Conservation (phyloP, 2,797 vertebrate genomes). For the Selene dorsalis region DNA sequence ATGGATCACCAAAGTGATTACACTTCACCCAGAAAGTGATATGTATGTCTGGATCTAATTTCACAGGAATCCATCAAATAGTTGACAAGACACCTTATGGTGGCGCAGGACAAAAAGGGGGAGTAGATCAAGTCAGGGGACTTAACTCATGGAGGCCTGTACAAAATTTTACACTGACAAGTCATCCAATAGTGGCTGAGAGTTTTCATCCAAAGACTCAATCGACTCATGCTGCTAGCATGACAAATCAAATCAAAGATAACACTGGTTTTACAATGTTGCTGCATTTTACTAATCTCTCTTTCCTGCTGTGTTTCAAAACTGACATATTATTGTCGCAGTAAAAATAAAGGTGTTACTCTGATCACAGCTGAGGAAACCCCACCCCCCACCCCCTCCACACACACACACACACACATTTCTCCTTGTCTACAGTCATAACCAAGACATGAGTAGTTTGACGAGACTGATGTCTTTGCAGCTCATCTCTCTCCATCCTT, state of each 20-base stretch:
- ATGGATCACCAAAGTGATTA: neutral
- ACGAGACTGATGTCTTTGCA: conserved; percentile 52
- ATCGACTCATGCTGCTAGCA: neutral
- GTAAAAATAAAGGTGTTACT: conserved; percentile 32
- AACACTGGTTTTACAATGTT: conserved; percentile 1
- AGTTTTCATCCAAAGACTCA: neutral
- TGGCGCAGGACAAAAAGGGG: neutral
- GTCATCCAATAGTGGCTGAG: neutral
- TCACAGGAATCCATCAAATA: neutral
- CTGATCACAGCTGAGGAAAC: conserved; percentile 12
- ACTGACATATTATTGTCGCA: neutral
- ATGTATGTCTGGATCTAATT: neutral
- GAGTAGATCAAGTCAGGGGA: too few species aligned
- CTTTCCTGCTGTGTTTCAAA: neutral
- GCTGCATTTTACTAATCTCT: conserved; percentile 2
- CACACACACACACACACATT: conserved; percentile 14
- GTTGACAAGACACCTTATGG: neutral
- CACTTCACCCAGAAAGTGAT: neutral
- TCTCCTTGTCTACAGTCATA: conserved; percentile 24
- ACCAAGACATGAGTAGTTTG: conserved; percentile 30
- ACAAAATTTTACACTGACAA: conserved; percentile 6
- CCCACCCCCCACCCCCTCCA: too few species aligned
- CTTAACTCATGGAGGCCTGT: neutral
- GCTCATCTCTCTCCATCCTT: conserved; percentile 47
- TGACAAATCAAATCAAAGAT: conserved; percentile 1